Conservation (phyloP, 1,140 invertebrate genomes). For the Delia radicum region DNA sequence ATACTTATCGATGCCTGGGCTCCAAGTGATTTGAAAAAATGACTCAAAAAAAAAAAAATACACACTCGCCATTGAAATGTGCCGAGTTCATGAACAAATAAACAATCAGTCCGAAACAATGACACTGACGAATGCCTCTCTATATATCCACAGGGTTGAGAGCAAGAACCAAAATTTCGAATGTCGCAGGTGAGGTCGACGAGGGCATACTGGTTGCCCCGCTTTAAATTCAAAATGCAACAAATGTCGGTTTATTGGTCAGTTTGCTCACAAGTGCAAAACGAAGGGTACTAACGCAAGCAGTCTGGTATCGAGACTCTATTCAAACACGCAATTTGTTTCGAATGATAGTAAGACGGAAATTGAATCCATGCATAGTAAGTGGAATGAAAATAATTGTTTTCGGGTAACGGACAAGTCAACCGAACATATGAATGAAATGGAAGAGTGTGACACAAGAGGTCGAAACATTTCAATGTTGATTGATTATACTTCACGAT, state of each 20-base stretch:
- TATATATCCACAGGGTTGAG: neutral
- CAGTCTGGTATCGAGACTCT: slow-evolving; percentile 31
- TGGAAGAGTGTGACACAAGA: too few species aligned
- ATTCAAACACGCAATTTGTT: neutral
- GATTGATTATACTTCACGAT: too few species aligned
- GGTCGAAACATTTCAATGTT: too few species aligned
- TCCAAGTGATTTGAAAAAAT: slow-evolving; percentile 31
- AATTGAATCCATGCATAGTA: neutral
- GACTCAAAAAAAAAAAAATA: neutral
- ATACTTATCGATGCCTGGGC: slow-evolving; percentile 35
- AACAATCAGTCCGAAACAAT: slow-evolving; percentile 13
- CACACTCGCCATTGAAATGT: neutral
- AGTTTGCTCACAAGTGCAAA: slow-evolving; percentile 30
- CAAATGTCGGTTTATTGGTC: neutral
- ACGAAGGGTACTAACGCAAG: slow-evolving; percentile 5
- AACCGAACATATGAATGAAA: too few species aligned
- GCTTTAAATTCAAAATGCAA: slow-evolving; percentile 8
- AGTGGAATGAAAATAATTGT: slow-evolving; percentile 25
- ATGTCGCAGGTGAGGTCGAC: neutral
- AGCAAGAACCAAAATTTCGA: neutral
- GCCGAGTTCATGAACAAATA: slow-evolving; percentile 7
- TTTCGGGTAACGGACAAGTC: neutral
- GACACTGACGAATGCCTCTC: slow-evolving; percentile 9
- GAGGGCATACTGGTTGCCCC: neutral
- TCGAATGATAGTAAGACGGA: neutral